Evolutionary conservation across 1,140 invertebrate species (phyloP).

Genomic region (Himalopsyche phryganea): DNA sequence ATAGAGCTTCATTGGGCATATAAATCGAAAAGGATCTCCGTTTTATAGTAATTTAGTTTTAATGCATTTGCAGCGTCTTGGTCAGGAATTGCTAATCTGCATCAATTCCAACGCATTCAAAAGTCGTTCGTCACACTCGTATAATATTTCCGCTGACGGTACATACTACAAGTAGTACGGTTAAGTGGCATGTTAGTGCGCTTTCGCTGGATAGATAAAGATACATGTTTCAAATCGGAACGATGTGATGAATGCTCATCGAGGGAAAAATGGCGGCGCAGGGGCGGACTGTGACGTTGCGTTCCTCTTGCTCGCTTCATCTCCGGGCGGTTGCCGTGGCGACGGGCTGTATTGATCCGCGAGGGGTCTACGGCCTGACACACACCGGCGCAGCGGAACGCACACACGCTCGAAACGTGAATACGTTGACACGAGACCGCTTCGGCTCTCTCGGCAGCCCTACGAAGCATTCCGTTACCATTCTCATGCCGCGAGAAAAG

Average conservation of each 20-base stretch:
- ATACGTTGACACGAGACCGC: not conserved
- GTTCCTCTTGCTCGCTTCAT: constrained; percentile 4
- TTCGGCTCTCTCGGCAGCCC: not conserved
- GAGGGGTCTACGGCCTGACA: constrained; percentile 15
- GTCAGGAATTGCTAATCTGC: too few relatives aligned
- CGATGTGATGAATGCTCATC: not conserved
- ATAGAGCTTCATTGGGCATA: too few relatives aligned
- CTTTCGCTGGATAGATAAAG: not conserved
- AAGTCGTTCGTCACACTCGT: too few relatives aligned
- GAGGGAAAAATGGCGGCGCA: not conserved
- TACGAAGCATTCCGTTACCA: too few relatives aligned
- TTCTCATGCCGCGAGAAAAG: too few relatives aligned
- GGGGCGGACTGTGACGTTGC: not conserved
- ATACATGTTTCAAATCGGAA: not conserved
- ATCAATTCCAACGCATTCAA: too few relatives aligned
- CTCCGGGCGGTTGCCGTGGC: constrained; percentile 14
- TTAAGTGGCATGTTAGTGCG: too few relatives aligned
- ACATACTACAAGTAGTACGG: too few relatives aligned
- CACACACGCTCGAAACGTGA: not conserved
- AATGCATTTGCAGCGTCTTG: too few relatives aligned
- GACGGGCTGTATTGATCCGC: constrained; percentile 19
- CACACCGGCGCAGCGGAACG: not conserved
- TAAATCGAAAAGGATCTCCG: too few relatives aligned
- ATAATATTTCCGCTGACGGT: too few relatives aligned
- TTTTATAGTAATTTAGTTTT: too few relatives aligned